Conservation (phyloP, 2,797 vertebrate genomes). For the Pseudotriccus pelzelni region DNA sequence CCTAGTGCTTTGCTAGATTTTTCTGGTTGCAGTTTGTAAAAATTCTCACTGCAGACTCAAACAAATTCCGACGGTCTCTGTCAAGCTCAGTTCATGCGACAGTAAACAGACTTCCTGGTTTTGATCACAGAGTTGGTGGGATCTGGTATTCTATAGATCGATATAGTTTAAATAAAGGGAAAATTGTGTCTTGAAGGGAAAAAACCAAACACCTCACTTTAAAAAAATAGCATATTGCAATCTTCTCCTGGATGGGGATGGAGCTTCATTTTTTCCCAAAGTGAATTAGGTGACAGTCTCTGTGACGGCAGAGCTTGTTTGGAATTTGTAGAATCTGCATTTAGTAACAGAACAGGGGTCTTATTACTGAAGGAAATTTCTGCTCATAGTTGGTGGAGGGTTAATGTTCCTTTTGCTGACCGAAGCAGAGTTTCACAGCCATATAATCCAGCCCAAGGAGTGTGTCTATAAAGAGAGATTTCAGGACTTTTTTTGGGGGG, state of each 20-base stretch:
- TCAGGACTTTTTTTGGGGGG: neutral
- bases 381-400: neutral
- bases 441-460: rapidly evolving
- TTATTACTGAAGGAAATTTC: neutral
- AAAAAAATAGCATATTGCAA: neutral
- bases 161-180: neutral
- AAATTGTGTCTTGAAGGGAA: neutral
- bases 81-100: neutral
- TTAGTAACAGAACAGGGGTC: neutral
- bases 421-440: neutral
- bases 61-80: neutral
- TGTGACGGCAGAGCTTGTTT: neutral
- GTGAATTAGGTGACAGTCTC: neutral
- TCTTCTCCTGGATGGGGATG: neutral
- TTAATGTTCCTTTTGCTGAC: neutral
- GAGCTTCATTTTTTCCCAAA: neutral
- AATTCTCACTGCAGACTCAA: neutral
- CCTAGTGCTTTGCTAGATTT: neutral
- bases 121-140: neutral
- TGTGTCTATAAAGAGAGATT: neutral
- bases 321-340: neutral
- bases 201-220: neutral
- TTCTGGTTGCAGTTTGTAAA: neutral
- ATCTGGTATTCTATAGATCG: neutral
- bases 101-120: neutral